Percentiles rank a stretch among this genome's conserved stretches.
Evolutionary conservation across 2,888 invertebrate genomes (phyloP).

Genomic region (Helobdella robusta): DNA sequence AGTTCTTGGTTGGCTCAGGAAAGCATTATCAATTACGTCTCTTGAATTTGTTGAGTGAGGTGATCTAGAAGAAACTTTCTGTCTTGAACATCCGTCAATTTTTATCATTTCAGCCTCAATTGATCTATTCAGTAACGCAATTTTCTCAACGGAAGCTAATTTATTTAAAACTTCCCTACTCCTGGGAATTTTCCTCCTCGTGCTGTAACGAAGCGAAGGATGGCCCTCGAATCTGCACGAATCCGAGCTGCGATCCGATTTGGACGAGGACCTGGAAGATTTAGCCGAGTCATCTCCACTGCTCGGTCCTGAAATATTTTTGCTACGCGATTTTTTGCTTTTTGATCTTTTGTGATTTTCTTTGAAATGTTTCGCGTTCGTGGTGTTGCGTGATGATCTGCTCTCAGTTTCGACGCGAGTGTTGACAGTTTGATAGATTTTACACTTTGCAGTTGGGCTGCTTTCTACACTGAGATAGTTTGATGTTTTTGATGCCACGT

Average conservation of each 20-base stretch:
- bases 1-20: not conserved
- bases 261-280: slow-evolving; percentile 21
- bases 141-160: not conserved
- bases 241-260: slow-evolving; percentile 19
- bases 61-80: not conserved
- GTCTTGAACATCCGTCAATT: not conserved
- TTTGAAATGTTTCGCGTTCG: not conserved
- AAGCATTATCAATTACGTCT: not conserved
- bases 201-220: slow-evolving; percentile 18
- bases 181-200: not conserved
- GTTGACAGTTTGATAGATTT: not conserved
- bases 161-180: not conserved
- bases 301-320: not conserved
- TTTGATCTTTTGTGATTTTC: not conserved
- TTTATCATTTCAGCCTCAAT: no score
- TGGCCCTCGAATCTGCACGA: slow-evolving; percentile 15
- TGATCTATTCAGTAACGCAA: no score
- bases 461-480: slow-evolving; percentile 6
- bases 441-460: not conserved
- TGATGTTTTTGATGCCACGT: not conserved
- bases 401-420: not conserved
- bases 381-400: not conserved
- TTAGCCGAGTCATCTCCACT: slow-evolving; percentile 19
- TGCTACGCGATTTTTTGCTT: not conserved
- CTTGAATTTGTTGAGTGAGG: not conserved